Evolutionary conservation across 1,140 invertebrate genomes (phyloP).

Genomic region (Drosophila funebris): DNA sequence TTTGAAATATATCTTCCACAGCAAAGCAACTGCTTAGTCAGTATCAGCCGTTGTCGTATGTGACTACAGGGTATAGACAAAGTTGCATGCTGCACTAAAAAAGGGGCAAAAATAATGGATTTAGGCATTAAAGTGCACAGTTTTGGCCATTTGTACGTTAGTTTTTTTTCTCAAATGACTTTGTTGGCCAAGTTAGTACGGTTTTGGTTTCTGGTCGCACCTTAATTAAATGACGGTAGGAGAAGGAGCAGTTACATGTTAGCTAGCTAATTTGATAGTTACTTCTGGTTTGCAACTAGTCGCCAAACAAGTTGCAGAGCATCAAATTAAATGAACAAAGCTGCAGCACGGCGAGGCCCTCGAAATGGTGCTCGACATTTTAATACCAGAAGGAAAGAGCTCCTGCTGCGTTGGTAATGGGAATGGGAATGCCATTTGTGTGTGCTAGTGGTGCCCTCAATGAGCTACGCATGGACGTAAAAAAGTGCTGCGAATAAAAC

Average conservation of each 20-base stretch:
- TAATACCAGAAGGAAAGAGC: background rate
- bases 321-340: conserved; percentile 27
- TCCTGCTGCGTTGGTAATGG: background rate
- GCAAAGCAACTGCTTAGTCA: background rate
- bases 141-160: conserved; percentile 13
- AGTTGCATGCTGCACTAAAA: background rate
- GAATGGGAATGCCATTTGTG: background rate
- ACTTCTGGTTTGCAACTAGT: background rate
- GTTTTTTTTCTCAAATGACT: conserved; percentile 11
- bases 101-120: background rate
- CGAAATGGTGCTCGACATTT: conserved; percentile 3
- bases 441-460: background rate
- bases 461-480: conserved; percentile 32
- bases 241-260: background rate
- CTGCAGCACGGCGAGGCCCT: background rate
- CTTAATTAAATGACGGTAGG: conserved; percentile 14
- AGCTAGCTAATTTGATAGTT: conserved; percentile 6
- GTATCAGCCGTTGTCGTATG: background rate
- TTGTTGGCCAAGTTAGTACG: conserved; percentile 17
- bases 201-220: background rate
- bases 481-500: conserved; percentile 40
- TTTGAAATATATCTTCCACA: background rate
- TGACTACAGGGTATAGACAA: background rate
- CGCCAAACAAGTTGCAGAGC: background rate
- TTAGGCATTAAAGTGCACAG: conserved; percentile 18